A percentile compares a stretch with the other conserved stretches of the same genome.
Evolutionary conservation across 2,113 vertebrate species (phyloP).

Genomic region (Dinomys branickii): DNA sequence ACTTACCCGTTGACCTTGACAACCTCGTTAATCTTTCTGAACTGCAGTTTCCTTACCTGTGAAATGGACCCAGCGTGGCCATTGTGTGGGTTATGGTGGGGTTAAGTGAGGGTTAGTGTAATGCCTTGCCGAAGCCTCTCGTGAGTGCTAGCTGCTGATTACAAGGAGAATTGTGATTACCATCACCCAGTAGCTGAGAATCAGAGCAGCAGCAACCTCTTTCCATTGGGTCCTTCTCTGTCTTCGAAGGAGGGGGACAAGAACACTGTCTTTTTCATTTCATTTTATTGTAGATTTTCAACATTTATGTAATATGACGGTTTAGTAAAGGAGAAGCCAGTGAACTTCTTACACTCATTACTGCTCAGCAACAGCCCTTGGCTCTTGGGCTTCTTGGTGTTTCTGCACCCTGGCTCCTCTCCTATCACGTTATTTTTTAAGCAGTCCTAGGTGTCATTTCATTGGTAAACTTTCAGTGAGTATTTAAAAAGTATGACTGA

Average conservation of each 20-base stretch:
- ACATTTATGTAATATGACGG: background rate
- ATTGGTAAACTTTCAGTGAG: background rate
- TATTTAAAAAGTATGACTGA: background rate
- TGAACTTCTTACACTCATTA: background rate
- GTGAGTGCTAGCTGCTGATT: background rate
- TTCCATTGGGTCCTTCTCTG: background rate
- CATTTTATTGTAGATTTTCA: conserved; percentile 22
- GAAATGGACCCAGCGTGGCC: background rate
- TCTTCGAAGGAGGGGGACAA: background rate
- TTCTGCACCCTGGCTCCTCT: background rate
- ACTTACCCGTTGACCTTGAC: background rate
- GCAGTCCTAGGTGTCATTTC: background rate
- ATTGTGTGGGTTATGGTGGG: background rate
- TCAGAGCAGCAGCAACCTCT: background rate
- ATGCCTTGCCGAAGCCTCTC: background rate
- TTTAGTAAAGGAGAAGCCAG: background rate
- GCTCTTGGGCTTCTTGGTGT: background rate
- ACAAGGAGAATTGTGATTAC: background rate
- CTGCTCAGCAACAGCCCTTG: background rate
- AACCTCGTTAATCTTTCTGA: conserved; percentile 21
- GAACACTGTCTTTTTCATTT: background rate
- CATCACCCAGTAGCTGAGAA: background rate
- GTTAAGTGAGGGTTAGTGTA: background rate
- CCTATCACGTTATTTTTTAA: background rate
- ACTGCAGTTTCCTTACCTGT: conserved; percentile 16